Base-by-base conservation (phyloP, 2,113 vertebrate species). In the Cryptomyrus ogoouensis region DNA sequence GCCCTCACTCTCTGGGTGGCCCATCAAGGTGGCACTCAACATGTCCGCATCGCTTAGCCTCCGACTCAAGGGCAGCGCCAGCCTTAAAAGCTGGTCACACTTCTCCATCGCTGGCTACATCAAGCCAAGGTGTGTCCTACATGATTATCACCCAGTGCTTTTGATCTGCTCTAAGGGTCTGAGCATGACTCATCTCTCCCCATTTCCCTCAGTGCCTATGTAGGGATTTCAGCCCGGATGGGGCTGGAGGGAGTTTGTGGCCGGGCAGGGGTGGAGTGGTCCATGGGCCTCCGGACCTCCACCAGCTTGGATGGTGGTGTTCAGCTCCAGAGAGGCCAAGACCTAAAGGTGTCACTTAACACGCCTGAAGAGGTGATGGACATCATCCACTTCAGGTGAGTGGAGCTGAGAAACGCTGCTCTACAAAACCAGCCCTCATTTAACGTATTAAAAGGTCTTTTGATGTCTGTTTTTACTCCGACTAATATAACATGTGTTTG, bases 291-390 rank as follows among this genome's bases (percentile, higher is more conserved):
- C 80, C 96, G 88, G 9, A 96, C 95, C 83, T 94, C 95, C 17
- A 93, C 94, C 46, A 96, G 96, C 91, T 92, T 98, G 89, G 96
- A 98, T 46, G 97, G 97, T 10, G 96, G 96, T 80, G 85, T 98
- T 87, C 96, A 95, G 88, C 87, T 96, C 0, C 97, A 96, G 94
- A 97, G 96, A 58, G 97, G 97, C 1, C 96, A 92, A 87, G 96
- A 96, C n/a, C 90, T 97, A 87, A 96, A 96, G 90, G 91, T 97
- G 91, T 95, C 95, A 2, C 95, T 98, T 31, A 97, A 98, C 92
- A 96, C 95, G 9, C 97, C 97, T 0, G 96, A 97, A 92, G 97
- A 97, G 19, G 88, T 94, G 6, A 94, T 97, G 95, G 97, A 98
- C 89, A 93, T 98, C 80, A 42, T 98, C 44, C 93, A 96, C 92